Conservation (phyloP, 2,797 vertebrate species). For the Xenentodon cancila region DNA sequence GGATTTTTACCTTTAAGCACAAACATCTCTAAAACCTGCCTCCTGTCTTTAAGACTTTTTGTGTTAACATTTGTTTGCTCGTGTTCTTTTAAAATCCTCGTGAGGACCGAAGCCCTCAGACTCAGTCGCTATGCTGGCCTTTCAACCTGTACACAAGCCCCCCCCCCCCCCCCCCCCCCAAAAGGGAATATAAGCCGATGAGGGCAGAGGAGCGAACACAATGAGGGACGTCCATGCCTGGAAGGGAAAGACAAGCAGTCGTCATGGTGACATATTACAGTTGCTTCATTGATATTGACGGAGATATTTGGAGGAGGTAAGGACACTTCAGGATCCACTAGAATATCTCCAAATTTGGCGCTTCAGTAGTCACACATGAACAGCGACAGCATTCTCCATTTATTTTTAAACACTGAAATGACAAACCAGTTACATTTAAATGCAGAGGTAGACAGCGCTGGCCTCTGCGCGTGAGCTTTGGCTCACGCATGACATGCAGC, state of each 20-base stretch:
- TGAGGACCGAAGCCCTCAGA: constrained; percentile 46
- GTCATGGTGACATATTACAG: constrained; percentile 76
- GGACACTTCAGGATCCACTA: constrained; percentile 58
- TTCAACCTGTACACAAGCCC: constrained; percentile 61
- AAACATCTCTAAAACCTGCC: not conserved
- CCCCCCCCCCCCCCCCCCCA: constrained; percentile 43
- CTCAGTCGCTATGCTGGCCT: constrained; percentile 56
- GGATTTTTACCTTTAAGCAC: constrained; percentile 16
- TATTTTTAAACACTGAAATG: constrained; percentile 9
- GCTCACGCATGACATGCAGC: constrained; percentile 34
- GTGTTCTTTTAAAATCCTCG: constrained; percentile 31
- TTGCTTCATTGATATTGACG: constrained; percentile 74
- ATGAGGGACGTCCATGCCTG: constrained; percentile 57
- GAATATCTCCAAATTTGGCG: constrained; percentile 49
- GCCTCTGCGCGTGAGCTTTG: constrained; percentile 12
- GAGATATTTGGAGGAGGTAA: constrained; percentile 68
- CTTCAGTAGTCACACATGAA: constrained; percentile 9
- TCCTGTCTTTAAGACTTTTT: constrained; percentile 34
- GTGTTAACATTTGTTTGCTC: constrained; percentile 35
- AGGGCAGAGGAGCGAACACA: constrained; percentile 52
- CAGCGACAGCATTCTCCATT: constrained; percentile 8
- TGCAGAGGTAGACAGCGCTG: not conserved
- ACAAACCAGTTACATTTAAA: constrained; percentile 17
- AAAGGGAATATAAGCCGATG: constrained; percentile 62
- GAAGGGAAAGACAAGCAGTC: constrained; percentile 58